Percentiles rank a stretch among this genome's conserved stretches.
Evolutionary conservation across 1,140 invertebrate genomes (phyloP).

Genomic region (Copidosoma floridanum): DNA sequence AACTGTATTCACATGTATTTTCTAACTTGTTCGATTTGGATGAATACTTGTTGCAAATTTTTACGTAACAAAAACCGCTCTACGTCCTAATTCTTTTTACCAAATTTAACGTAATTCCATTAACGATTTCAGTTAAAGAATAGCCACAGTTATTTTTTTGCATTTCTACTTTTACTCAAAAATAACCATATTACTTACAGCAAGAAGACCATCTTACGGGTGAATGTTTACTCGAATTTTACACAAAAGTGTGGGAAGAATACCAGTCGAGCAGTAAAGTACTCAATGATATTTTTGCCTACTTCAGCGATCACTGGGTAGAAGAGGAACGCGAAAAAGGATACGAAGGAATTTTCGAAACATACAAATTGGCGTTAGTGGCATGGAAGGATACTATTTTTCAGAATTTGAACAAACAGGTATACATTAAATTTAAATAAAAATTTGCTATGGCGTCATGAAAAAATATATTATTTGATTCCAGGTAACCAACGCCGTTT

Average conservation of each 20-base stretch:
- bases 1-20: too few species aligned
- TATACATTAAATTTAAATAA: slow-evolving; percentile 33
- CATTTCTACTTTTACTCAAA: too few species aligned
- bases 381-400: slow-evolving; percentile 97
- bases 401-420: slow-evolving; percentile 88
- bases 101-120: too few species aligned
- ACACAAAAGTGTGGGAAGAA: slow-evolving; percentile 96
- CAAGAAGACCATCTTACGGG: slow-evolving; percentile 91
- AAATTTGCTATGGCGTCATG: too few species aligned
- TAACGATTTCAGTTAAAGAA: too few species aligned
- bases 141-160: too few species aligned
- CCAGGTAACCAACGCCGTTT: slow-evolving; percentile 90
- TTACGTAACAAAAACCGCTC: too few species aligned
- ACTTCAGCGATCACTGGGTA: slow-evolving; percentile 98
- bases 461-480: too few species aligned
- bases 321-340: slow-evolving; percentile 97
- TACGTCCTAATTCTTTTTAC: too few species aligned
- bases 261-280: slow-evolving; percentile 98
- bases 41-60: too few species aligned
- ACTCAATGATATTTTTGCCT: slow-evolving; percentile 94
- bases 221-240: slow-evolving; percentile 91
- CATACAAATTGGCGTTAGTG: slow-evolving; percentile 96
- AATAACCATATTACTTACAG: too few species aligned
- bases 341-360: slow-evolving; percentile 94
- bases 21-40: too few species aligned